Conservation (phyloP, 1,140 invertebrate genomes). For the Hydropsyche tenuis region DNA sequence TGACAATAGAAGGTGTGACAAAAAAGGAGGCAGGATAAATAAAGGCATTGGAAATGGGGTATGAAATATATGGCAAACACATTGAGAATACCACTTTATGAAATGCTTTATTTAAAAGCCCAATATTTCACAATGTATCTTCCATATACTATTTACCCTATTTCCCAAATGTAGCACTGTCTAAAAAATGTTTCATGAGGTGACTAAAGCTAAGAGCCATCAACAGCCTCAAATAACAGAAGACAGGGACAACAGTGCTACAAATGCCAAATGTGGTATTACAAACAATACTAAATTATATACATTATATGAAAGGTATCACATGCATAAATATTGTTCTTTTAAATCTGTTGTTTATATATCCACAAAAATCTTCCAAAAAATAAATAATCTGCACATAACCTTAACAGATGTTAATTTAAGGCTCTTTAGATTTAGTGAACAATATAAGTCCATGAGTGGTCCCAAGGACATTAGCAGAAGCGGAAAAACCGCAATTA, state of each 20-base stretch:
- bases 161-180: slow-evolving; percentile 65
- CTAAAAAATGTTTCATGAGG: slow-evolving; percentile 43
- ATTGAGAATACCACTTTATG: slow-evolving; percentile 67
- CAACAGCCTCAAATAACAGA: slow-evolving; percentile 44
- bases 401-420: slow-evolving; percentile 44
- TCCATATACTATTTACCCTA: slow-evolving; percentile 66
- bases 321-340: slow-evolving; percentile 51
- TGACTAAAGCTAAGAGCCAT: slow-evolving; percentile 34
- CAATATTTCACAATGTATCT: slow-evolving; percentile 67
- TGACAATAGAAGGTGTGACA: slow-evolving; percentile 44
- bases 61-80: slow-evolving; percentile 67
- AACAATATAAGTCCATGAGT: slow-evolving; percentile 46
- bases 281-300: slow-evolving; percentile 61
- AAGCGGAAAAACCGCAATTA: slow-evolving; percentile 28
- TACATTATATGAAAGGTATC: slow-evolving; percentile 50
- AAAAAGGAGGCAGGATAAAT: slow-evolving; percentile 47
- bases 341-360: slow-evolving; percentile 48
- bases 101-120: slow-evolving; percentile 70
- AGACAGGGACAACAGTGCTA: slow-evolving; percentile 61
- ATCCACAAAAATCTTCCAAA: slow-evolving; percentile 48
- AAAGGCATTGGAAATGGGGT: slow-evolving; percentile 53
- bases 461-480: slow-evolving; percentile 34
- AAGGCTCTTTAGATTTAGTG: slow-evolving; percentile 45
- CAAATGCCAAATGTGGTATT: slow-evolving; percentile 67
- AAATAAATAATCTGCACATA: slow-evolving; percentile 47